phyloP scores from a whole-genome alignment of 1,140 invertebrate genomes.

The Oscheius sp. region DNA sequence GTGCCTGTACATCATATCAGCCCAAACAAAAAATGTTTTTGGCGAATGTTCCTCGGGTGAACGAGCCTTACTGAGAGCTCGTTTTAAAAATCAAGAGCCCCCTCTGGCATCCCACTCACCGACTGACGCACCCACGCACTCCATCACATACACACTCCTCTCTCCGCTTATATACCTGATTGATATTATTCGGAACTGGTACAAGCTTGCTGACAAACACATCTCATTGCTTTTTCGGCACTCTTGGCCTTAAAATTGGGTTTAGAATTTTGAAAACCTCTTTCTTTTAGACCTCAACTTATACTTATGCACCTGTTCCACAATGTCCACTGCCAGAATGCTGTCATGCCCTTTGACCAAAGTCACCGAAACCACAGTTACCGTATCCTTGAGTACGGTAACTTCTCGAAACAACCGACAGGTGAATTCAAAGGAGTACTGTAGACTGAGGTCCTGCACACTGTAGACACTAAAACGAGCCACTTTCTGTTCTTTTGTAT shows the following conservation, averaged over 20 bases:
- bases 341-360: constrained; percentile 50
- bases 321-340: constrained; percentile 38
- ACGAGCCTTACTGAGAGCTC: no score
- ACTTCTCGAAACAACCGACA: constrained; percentile 47
- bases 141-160: no score
- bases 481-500: constrained; percentile 51
- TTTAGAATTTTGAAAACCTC: no score
- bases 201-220: constrained; percentile 72
- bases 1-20: no score
- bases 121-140: no score
- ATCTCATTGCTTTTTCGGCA: constrained; percentile 71
- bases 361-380: constrained; percentile 40
- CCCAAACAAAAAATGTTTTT: no score
- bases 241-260: constrained; percentile 80
- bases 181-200: constrained; percentile 71
- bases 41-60: no score
- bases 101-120: no score
- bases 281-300: no score
- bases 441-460: constrained; percentile 38
- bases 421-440: constrained; percentile 48
- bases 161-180: no score
- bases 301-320: constrained; percentile 51
- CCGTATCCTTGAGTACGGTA: constrained; percentile 44
- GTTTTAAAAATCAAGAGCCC: no score
- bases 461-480: constrained; percentile 46